Percentiles rank a stretch among this genome's conserved stretches.
These are phyloP conservation scores for Hyppa rectilinea DNA, from an alignment of 2,888 invertebrate species.

Conservation along the genomic window DNA sequence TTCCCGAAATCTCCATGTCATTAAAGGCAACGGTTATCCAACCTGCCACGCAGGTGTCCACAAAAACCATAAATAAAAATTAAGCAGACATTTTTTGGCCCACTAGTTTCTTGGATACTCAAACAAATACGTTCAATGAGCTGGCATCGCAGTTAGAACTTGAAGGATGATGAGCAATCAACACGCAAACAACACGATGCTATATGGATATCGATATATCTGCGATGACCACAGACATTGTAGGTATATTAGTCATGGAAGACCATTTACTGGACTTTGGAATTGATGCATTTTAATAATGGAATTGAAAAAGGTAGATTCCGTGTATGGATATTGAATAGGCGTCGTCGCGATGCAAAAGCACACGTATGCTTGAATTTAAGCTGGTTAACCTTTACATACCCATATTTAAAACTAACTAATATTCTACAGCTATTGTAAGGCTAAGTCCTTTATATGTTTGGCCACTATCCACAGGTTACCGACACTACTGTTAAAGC, in stretches of 20 bases:
- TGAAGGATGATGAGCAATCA: conserved; percentile 58
- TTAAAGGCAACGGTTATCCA: conserved; percentile 23
- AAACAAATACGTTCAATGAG: conserved; percentile 20
- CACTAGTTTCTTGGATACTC: conserved; percentile 6
- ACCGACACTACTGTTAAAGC: too few relatives aligned
- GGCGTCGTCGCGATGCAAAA: not conserved
- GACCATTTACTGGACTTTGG: conserved; percentile 41
- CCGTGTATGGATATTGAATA: conserved; percentile 22
- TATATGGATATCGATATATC: conserved; percentile 45
- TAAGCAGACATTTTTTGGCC: not conserved
- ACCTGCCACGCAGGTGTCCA: conserved; percentile 22
- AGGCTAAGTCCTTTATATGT: not conserved
- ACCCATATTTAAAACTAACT: not conserved
- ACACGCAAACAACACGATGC: conserved; percentile 50
- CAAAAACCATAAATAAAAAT: not conserved
- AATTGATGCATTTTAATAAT: conserved; percentile 46
- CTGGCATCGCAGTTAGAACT: conserved; percentile 35
- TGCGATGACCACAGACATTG: conserved; percentile 54
- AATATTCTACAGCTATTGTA: not conserved
- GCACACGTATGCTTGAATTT: not conserved
- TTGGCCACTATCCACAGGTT: not conserved
- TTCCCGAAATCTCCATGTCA: not conserved
- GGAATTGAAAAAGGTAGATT: conserved; percentile 2
- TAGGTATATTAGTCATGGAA: conserved; percentile 58
- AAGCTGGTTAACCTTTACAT: not conserved